These are phyloP conservation scores for Noctuana brunneofusca DNA, from an alignment of 2,888 invertebrate species.

Conservation along the genomic window DNA sequence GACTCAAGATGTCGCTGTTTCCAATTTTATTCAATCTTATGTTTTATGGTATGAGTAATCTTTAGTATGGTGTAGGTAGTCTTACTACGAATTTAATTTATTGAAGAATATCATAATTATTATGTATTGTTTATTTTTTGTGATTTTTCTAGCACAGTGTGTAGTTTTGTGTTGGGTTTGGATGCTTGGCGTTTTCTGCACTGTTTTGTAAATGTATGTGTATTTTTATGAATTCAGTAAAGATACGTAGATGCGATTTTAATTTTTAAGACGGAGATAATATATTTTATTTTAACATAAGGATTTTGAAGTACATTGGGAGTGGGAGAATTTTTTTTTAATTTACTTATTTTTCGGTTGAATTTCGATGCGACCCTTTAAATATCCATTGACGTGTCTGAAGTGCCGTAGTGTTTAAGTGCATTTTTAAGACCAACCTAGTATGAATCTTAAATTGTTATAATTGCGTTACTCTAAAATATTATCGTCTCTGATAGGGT, in stretches of 20 bases:
- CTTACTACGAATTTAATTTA: not conserved
- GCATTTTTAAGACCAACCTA: too few relatives aligned
- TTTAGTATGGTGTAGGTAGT: not conserved
- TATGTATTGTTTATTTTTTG: not conserved
- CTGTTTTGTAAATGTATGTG: not conserved
- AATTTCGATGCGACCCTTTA: too few relatives aligned
- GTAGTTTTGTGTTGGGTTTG: constrained; percentile 23
- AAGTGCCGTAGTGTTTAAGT: too few relatives aligned
- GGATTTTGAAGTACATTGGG: too few relatives aligned
- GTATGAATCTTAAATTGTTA: too few relatives aligned
- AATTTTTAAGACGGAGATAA: not conserved
- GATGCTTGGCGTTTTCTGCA: constrained; percentile 8
- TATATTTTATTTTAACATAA: too few relatives aligned
- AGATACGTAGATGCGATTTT: not conserved
- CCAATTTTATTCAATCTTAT: not conserved
- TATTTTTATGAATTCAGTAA: not conserved
- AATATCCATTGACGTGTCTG: too few relatives aligned
- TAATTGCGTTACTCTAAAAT: too few relatives aligned
- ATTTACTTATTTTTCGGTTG: too few relatives aligned
- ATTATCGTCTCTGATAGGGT: too few relatives aligned
- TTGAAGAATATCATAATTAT: not conserved
- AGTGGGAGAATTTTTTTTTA: too few relatives aligned
- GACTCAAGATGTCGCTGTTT: too few relatives aligned
- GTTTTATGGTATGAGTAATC: not conserved
- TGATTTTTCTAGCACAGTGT: constrained; percentile 15